Evolutionary conservation across 2,797 vertebrate genomes (phyloP).

Genomic region (Tragopan temminckii): DNA sequence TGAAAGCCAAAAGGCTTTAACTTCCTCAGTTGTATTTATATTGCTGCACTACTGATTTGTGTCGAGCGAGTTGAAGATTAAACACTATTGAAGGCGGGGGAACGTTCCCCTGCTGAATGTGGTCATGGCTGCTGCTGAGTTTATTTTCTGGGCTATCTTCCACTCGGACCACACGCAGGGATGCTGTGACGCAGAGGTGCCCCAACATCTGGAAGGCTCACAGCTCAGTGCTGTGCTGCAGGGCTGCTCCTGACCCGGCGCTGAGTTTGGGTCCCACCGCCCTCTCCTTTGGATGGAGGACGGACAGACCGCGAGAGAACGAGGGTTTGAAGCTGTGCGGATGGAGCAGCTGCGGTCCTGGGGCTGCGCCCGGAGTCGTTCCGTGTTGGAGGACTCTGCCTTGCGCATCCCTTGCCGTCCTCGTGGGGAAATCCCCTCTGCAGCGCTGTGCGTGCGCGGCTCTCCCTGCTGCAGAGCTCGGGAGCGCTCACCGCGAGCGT

Average conservation of each 20-base stretch:
- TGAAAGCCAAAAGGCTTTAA: constrained; percentile 54
- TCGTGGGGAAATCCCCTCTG: background rate
- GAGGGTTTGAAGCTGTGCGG: background rate
- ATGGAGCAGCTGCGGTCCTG: fast-evolving
- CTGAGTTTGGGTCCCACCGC: background rate
- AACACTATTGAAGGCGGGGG: constrained; percentile 75
- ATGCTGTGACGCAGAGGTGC: fast-evolving
- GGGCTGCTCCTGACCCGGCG: fast-evolving
- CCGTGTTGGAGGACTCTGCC: background rate
- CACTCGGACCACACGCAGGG: background rate
- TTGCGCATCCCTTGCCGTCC: background rate
- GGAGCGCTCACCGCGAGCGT: too few relatives aligned
- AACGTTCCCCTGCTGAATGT: background rate
- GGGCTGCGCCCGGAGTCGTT: fast-evolving
- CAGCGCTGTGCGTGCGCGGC: background rate
- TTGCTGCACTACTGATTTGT: constrained; percentile 78
- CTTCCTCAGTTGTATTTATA: constrained; percentile 69
- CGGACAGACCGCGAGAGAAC: fast-evolving
- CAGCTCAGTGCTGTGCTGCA: fast-evolving
- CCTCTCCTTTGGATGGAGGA: fast-evolving
- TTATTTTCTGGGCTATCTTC: background rate
- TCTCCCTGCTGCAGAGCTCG: fast-evolving
- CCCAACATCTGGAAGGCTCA: background rate
- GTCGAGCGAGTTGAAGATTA: constrained; percentile 79
- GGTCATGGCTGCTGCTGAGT: constrained; percentile 23